Percentiles rank a stretch among this genome's conserved stretches.
Evolutionary conservation across 2,888 invertebrate species (phyloP).

Genomic region (Urechis unicinctus): DNA sequence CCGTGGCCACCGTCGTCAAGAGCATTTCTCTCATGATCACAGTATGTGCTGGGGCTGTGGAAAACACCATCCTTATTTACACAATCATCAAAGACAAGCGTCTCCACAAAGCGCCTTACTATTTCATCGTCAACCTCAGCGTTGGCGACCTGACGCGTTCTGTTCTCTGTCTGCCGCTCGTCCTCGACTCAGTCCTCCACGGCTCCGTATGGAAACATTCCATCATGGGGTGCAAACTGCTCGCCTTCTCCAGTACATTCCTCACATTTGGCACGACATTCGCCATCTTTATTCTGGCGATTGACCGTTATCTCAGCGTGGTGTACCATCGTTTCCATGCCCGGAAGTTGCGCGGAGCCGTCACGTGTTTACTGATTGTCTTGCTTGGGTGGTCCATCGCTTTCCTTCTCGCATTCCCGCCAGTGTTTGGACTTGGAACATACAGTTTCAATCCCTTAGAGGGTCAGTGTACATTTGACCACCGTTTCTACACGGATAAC

Average conservation of each 20-base stretch:
- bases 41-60: conserved; percentile 25
- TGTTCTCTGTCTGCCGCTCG: conserved; percentile 38
- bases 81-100: conserved; percentile 26
- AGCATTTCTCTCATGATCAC: conserved; percentile 21
- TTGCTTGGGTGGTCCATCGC: conserved; percentile 34
- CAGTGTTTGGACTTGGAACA: conserved; percentile 36
- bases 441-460: conserved; percentile 36
- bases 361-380: conserved; percentile 28
- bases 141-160: conserved; percentile 36
- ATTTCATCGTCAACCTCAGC: conserved; percentile 36
- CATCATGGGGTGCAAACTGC: conserved; percentile 30
- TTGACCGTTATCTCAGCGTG: conserved; percentile 31
- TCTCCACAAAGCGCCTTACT: conserved; percentile 39
- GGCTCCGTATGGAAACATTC: conserved; percentile 35
- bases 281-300: conserved; percentile 30
- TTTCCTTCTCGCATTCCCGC: conserved; percentile 38
- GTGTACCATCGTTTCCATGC: conserved; percentile 22
- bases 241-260: conserved; percentile 41
- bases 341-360: conserved; percentile 31
- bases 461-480: conserved; percentile 37
- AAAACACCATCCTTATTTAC: conserved; percentile 27
- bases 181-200: conserved; percentile 32
- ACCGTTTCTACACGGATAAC: conserved; percentile 34
- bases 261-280: conserved; percentile 35
- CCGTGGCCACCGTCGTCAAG: conserved; percentile 14